phyloP scores from a whole-genome alignment of 1,140 invertebrate genomes.

The Paramacrobiotus metropolitanus region DNA sequence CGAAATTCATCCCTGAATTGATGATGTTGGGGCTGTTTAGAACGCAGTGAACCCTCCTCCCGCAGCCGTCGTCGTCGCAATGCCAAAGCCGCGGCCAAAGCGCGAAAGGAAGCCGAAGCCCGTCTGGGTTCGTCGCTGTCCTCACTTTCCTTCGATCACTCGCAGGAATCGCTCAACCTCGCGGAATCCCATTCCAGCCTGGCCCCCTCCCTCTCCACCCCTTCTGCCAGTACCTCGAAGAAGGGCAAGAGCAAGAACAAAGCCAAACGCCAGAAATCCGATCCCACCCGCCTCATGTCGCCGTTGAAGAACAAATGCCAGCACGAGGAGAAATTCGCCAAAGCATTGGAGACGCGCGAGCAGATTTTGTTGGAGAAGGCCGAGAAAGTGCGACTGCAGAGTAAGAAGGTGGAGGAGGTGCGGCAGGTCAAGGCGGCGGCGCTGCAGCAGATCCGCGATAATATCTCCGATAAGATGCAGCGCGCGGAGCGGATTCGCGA shows the following conservation, averaged over 20 bases:
- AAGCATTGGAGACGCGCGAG: slow-evolving; percentile 36
- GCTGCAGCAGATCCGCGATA: slow-evolving; percentile 51
- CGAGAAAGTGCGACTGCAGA: slow-evolving; percentile 52
- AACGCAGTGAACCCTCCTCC: too few species aligned
- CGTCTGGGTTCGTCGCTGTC: too few species aligned
- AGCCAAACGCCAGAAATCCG: not conserved
- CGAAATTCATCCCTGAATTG: too few species aligned
- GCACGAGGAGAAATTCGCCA: slow-evolving; percentile 49
- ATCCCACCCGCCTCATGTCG: not conserved
- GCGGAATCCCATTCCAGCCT: too few species aligned
- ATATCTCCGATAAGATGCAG: slow-evolving; percentile 60
- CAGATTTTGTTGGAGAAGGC: slow-evolving; percentile 57
- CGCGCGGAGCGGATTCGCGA: slow-evolving; percentile 74
- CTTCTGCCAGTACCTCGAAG: not conserved
- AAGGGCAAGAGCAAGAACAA: not conserved
- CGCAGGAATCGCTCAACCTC: too few species aligned
- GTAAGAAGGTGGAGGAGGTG: slow-evolving; percentile 68
- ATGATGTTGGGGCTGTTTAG: too few species aligned
- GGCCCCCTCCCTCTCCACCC: too few species aligned
- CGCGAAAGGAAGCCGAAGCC: too few species aligned
- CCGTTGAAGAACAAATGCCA: slow-evolving; percentile 19
- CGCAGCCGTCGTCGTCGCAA: too few species aligned
- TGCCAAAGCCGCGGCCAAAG: too few species aligned
- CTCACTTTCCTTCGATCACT: too few species aligned
- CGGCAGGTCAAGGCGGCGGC: slow-evolving; percentile 61